Evolutionary conservation across 2,113 vertebrate genomes (phyloP).

Genomic region (Psittacula cyanocephala): DNA sequence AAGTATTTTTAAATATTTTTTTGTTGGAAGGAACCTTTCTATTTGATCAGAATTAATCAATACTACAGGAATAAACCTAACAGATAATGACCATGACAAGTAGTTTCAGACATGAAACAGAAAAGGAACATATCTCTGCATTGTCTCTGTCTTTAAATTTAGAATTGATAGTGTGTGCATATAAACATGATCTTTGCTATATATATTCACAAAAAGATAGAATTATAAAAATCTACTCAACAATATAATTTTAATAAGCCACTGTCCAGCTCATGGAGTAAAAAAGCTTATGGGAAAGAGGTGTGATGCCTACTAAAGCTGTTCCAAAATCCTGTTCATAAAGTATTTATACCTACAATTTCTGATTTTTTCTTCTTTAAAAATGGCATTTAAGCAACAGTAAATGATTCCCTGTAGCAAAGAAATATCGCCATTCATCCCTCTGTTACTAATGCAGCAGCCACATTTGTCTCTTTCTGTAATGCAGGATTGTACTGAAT

Average conservation of each 20-base stretch:
- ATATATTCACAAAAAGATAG: background rate
- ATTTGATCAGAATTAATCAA: background rate
- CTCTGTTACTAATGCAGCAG: background rate
- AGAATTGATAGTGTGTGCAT: background rate
- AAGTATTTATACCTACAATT: background rate
- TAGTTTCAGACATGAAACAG: background rate
- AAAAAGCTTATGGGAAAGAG: background rate
- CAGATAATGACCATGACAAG: background rate
- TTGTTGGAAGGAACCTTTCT: background rate
- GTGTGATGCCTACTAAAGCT: background rate
- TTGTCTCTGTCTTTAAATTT: background rate
- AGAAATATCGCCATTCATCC: background rate
- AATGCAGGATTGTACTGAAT: background rate
- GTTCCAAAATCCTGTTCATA: background rate
- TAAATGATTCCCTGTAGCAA: background rate
- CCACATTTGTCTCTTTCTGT: background rate
- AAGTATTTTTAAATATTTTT: background rate
- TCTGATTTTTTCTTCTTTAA: background rate
- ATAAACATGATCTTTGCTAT: background rate
- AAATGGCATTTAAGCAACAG: background rate
- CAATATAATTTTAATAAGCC: background rate
- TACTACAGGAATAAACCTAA: background rate
- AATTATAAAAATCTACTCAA: background rate
- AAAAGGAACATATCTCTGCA: background rate
- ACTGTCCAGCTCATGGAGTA: background rate